Conservation (phyloP, 2,797 vertebrate genomes). For the Arctocebus calabarensis region DNA sequence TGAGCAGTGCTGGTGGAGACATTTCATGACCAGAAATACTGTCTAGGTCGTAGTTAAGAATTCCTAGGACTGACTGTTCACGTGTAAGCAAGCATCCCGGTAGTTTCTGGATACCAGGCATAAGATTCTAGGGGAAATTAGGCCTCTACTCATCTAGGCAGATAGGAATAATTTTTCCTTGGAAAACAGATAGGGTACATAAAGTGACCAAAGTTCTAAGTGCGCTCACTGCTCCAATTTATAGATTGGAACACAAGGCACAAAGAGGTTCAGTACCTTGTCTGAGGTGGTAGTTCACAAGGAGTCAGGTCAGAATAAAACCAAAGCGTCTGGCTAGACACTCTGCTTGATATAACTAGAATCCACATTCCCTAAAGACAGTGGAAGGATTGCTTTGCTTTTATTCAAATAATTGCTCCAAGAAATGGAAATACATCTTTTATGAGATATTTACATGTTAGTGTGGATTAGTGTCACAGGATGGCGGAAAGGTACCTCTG, state of each 20-base stretch:
- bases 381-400: not conserved
- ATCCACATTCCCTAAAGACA: slow-evolving; percentile 19
- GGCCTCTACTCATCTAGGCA: not conserved
- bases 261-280: not conserved
- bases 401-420: slow-evolving; percentile 54
- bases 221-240: not conserved
- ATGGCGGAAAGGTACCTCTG: not conserved
- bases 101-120: not conserved
- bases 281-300: not conserved
- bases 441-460: not conserved
- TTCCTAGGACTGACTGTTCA: not conserved
- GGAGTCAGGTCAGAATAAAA: not conserved
- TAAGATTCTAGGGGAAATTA: not conserved
- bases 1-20: not conserved
- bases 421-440: slow-evolving; percentile 48
- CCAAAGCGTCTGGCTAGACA: not conserved
- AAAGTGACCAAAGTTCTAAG: not conserved
- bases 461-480: not conserved
- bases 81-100: not conserved
- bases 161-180: slow-evolving; percentile 7
- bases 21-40: not conserved
- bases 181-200: not conserved
- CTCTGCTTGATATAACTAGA: not conserved
- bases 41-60: not conserved
- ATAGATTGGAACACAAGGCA: not conserved